Conservation (phyloP, 1,140 invertebrate genomes). For the Apis cerana region DNA sequence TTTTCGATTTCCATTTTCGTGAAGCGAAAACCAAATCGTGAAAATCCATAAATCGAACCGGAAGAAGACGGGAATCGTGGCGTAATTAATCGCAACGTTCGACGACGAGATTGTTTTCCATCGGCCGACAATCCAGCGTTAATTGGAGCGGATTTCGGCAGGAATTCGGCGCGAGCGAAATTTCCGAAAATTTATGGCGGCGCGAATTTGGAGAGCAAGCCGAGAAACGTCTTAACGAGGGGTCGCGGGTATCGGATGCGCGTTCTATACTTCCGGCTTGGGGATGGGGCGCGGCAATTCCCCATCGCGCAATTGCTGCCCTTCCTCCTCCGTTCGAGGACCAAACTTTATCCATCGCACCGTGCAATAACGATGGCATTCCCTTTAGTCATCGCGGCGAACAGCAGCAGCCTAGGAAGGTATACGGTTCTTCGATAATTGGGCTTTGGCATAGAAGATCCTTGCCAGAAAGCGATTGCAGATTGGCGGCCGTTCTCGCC, state of each 20-base stretch:
- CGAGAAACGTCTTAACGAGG: conserved; percentile 73
- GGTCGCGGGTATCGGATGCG: conserved; percentile 69
- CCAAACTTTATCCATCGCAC: conserved; percentile 60
- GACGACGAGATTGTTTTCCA: conserved; percentile 37
- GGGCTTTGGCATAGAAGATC: conserved; percentile 16
- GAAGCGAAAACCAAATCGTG: too few relatives aligned
- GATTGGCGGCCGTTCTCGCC: background rate
- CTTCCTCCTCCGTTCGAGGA: background rate
- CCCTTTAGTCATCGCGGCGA: conserved; percentile 47
- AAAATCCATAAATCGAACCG: background rate
- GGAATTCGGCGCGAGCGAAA: conserved; percentile 53
- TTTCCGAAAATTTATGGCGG: conserved; percentile 69
- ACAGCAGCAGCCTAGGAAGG: background rate
- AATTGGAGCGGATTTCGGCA: conserved; percentile 27
- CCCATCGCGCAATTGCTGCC: conserved; percentile 52
- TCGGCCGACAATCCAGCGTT: conserved; percentile 53
- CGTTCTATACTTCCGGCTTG: conserved; percentile 62
- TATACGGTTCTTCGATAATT: conserved; percentile 49
- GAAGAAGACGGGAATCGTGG: background rate
- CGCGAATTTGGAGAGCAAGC: conserved; percentile 61
- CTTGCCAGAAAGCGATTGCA: background rate
- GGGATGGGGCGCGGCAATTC: conserved; percentile 50
- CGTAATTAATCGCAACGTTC: conserved; percentile 9
- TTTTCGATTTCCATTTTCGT: too few relatives aligned
- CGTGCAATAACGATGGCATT: conserved; percentile 61